A percentile compares a stretch with the other conserved stretches of the same genome.
phyloP scores from a whole-genome alignment of 2,888 invertebrate species.

The Orthosia cruda region DNA sequence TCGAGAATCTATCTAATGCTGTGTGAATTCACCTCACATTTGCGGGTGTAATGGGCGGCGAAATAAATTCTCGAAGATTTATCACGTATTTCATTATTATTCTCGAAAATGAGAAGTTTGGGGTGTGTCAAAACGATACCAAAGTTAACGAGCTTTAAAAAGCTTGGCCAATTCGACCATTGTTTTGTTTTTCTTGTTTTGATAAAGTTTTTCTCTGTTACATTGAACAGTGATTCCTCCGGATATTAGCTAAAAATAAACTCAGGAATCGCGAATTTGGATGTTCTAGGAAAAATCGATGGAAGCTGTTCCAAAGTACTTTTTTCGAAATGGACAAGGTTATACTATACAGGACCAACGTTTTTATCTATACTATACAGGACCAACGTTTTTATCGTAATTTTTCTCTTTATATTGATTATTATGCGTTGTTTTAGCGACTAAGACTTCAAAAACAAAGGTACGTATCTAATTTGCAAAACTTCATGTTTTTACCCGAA shows the following conservation, averaged over 20 bases:
- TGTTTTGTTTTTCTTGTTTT: background rate
- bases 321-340: too few species aligned
- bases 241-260: background rate
- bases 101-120: background rate
- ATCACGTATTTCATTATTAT: too few species aligned
- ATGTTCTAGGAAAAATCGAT: too few species aligned
- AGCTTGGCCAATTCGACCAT: background rate
- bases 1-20: slow-evolving; percentile 53
- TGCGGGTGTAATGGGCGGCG: slow-evolving; percentile 62
- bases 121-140: slow-evolving; percentile 62
- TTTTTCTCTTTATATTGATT: background rate
- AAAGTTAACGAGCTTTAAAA: slow-evolving; percentile 51
- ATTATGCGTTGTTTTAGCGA: too few species aligned
- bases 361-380: too few species aligned
- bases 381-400: background rate
- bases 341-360: background rate
- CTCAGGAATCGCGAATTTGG: too few species aligned
- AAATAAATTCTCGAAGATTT: slow-evolving; percentile 56
- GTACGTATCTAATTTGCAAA: too few species aligned
- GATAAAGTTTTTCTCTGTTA: background rate
- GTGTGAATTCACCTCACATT: slow-evolving; percentile 65
- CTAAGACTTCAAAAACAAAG: too few species aligned
- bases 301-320: too few species aligned
- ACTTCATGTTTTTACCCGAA: too few species aligned
- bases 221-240: background rate